phyloP scores from a whole-genome alignment of 2,888 invertebrate species.

The Hypolimnas misippus region DNA sequence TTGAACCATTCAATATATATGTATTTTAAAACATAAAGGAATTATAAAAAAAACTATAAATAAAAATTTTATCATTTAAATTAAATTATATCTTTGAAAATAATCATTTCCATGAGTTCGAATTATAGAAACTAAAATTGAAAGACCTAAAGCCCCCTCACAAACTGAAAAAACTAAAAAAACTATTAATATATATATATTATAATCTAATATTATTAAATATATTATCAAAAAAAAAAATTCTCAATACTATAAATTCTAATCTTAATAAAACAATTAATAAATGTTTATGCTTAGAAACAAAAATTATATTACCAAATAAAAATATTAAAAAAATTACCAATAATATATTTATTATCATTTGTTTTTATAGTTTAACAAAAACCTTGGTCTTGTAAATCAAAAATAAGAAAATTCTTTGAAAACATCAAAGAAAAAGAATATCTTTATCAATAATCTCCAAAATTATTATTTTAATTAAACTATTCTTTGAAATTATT shows the following conservation, averaged over 20 bases:
- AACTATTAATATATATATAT: slow-evolving; percentile 66
- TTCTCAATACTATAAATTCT: slow-evolving; percentile 84
- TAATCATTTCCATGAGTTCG: slow-evolving; percentile 86
- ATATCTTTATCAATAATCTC: slow-evolving; percentile 85
- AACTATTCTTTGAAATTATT: slow-evolving; percentile 84
- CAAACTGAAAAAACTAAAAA: slow-evolving; percentile 66
- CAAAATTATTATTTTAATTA: slow-evolving; percentile 88
- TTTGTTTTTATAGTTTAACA: slow-evolving; percentile 86
- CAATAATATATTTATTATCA: slow-evolving; percentile 67
- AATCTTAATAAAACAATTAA: slow-evolving; percentile 84
- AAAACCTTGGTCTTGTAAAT: slow-evolving; percentile 87
- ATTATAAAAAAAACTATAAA: slow-evolving; percentile 76
- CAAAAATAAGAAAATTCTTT: slow-evolving; percentile 84
- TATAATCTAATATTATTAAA: slow-evolving; percentile 73
- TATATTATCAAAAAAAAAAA: slow-evolving; percentile 79
- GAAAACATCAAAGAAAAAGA: slow-evolving; percentile 85
- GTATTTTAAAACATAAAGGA: slow-evolving; percentile 77
- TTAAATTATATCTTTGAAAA: slow-evolving; percentile 80
- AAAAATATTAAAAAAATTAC: slow-evolving; percentile 74
- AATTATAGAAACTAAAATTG: slow-evolving; percentile 84
- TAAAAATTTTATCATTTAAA: slow-evolving; percentile 78
- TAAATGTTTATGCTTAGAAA: slow-evolving; percentile 84
- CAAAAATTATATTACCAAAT: slow-evolving; percentile 71
- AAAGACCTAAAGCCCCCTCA: slow-evolving; percentile 86
- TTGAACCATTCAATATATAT: slow-evolving; percentile 82